Evolutionary conservation across 2,797 vertebrate species (phyloP).

Genomic region (Enteromius unitaeniatus): DNA sequence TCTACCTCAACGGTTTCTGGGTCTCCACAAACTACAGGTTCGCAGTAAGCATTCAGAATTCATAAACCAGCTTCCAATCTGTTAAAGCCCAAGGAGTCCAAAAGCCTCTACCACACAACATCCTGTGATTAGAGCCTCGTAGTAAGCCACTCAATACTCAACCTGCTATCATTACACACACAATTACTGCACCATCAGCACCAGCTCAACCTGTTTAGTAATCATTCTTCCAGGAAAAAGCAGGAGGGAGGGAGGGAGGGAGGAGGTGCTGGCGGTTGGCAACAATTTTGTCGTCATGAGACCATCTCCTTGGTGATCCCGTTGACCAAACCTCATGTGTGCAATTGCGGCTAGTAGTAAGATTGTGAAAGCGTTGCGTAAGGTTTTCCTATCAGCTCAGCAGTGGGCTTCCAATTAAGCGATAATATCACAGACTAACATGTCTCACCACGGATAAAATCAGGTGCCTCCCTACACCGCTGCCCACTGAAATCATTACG

Average conservation of each 20-base stretch:
- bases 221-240: conserved; percentile 78
- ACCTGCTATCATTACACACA: conserved; percentile 74
- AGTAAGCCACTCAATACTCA: conserved; percentile 58
- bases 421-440: conserved; percentile 51
- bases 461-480: neutral
- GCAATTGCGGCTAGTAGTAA: conserved; percentile 28
- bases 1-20: neutral
- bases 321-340: conserved; percentile 55
- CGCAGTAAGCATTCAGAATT: conserved; percentile 43
- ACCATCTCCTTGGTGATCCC: conserved; percentile 72
- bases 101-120: conserved; percentile 65
- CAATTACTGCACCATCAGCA: conserved; percentile 75
- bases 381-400: conserved; percentile 23
- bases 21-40: conserved; percentile 13
- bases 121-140: conserved; percentile 69
- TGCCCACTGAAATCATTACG: neutral
- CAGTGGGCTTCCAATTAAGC: conserved; percentile 65
- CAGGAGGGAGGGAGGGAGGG: conserved; percentile 48
- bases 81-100: conserved; percentile 65
- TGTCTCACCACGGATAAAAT: neutral
- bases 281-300: conserved; percentile 68
- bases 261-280: conserved; percentile 65
- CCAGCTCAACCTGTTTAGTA: conserved; percentile 73
- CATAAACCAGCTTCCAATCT: conserved; percentile 62
- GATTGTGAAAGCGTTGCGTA: neutral